These are phyloP conservation scores for Pammene fasciana DNA, from an alignment of 2,888 invertebrate species.

Conservation along the genomic window DNA sequence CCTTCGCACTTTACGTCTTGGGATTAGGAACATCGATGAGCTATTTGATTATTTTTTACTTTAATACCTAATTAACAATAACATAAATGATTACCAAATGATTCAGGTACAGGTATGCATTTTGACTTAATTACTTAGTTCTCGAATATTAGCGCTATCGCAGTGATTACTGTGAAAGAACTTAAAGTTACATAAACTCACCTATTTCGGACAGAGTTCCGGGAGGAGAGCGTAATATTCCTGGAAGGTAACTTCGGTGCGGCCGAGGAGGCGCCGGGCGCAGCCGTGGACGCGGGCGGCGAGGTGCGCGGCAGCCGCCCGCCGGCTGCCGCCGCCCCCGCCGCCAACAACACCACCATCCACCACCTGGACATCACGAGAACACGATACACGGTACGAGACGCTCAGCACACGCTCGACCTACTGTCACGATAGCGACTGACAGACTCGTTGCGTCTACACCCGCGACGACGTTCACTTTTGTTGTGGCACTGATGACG, in stretches of 20 bases:
- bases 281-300: slow-evolving; percentile 75
- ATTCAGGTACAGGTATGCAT: not conserved
- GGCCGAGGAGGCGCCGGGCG: slow-evolving; percentile 84
- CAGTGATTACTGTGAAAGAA: not conserved
- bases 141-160: not conserved
- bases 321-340: slow-evolving; percentile 71
- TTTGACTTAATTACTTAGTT: not conserved
- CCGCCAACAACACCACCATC: slow-evolving; percentile 69
- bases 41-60: not conserved
- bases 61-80: not conserved
- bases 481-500: slow-evolving; percentile 64
- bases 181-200: slow-evolving; percentile 54
- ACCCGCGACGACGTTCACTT: slow-evolving; percentile 75
- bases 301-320: slow-evolving; percentile 75
- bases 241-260: slow-evolving; percentile 77
- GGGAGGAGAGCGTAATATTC: slow-evolving; percentile 75
- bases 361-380: slow-evolving; percentile 75
- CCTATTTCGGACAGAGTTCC: slow-evolving; percentile 78
- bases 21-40: not conserved
- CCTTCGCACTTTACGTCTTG: not conserved
- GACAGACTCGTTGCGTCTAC: slow-evolving; percentile 64
- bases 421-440: slow-evolving; percentile 65
- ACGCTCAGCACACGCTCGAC: slow-evolving; percentile 66
- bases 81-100: not conserved
- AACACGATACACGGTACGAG: slow-evolving; percentile 58